Evolutionary conservation across 2,797 vertebrate genomes (phyloP), one percentile per base, ranked within the genome.

Genomic region (Siniperca scherzeri): DNA sequence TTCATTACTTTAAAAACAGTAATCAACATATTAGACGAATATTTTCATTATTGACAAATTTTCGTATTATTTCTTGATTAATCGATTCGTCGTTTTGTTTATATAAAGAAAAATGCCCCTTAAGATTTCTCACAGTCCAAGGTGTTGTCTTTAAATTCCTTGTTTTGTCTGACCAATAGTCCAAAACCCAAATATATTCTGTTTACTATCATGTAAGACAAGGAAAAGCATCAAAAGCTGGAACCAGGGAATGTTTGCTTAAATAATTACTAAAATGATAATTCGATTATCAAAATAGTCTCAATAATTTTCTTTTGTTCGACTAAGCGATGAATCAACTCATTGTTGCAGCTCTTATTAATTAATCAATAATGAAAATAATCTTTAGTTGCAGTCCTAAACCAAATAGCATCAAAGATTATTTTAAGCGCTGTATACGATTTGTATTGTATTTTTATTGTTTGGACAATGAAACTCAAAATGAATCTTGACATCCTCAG

Each of bases 401-500:
- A 57, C 30, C 33, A 27, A 59, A 75, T 9, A 38, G n/a, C 7
- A 27, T 33, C 61, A 61, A 65, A 19, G 16, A 65, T 42, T 59
- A 72, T 71, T 84, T 77, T 21, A 61, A 65, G 61, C 8, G 1
- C 13, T 21, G 17, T 30, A 16, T 3, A 19, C 25, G 2, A 72
- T 77, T 36, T 36, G 36, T 5, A 36, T 36, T 36, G 36, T 36
- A 36, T 36, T 5, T 36, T 36, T 2, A 36, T 56, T 53, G 64
- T 75, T 60, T 21, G 8, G 27, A 38, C 46, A 60, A 2, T 70
- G 1, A 70, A 84, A 72, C 19, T 73, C 62, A 4, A 75, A 75
- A 77, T 12, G 3, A 75, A 50, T 78, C 42, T 70, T 55, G 61
- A 84, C 77, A 80, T 85, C 52, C 38, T 66, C 21, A 81, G 74